A percentile compares a stretch with the other conserved stretches of the same genome.
Evolutionary conservation across 2,113 vertebrate species (phyloP).

Genomic region (Mirounga angustirostris): DNA sequence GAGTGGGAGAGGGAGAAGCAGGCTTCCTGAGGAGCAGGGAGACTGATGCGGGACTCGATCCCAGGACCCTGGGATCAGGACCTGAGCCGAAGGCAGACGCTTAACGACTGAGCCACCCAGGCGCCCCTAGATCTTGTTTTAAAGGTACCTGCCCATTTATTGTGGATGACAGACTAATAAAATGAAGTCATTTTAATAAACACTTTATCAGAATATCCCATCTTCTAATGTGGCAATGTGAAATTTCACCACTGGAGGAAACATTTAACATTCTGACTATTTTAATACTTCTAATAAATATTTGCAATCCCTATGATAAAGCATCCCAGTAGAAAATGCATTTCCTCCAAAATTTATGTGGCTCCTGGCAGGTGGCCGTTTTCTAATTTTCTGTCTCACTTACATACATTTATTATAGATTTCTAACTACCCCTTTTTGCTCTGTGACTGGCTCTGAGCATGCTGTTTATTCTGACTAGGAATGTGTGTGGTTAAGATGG

Average conservation of each 20-base stretch:
- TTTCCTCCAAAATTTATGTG: constrained; percentile 89
- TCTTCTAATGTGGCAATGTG: constrained; percentile 86
- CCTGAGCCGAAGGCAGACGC: too few relatives aligned
- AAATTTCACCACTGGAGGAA: constrained; percentile 89
- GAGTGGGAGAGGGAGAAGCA: too few relatives aligned
- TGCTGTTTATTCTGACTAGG: constrained; percentile 80
- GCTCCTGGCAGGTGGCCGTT: constrained; percentile 89
- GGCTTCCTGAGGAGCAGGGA: too few relatives aligned
- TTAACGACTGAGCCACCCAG: too few relatives aligned
- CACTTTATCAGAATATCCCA: constrained; percentile 89
- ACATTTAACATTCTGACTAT: constrained; percentile 91
- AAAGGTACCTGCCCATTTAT: constrained; percentile 88
- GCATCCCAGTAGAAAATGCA: constrained; percentile 87
- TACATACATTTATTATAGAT: constrained; percentile 89
- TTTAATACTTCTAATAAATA: constrained; percentile 93
- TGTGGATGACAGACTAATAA: constrained; percentile 90
- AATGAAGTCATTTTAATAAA: constrained; percentile 92
- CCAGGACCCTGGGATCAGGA: too few relatives aligned
- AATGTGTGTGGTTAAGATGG: constrained; percentile 52
- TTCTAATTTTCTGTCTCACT: constrained; percentile 90
- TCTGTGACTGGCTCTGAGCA: constrained; percentile 81
- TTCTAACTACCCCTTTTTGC: constrained; percentile 81
- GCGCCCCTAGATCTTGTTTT: constrained; percentile 84
- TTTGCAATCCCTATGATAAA: constrained; percentile 90
- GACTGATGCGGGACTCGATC: too few relatives aligned